A percentile compares a stretch with the other conserved stretches of the same genome.
These are phyloP conservation scores for Bostrychus sinensis DNA, from an alignment of 2,113 vertebrate genomes.

Conservation along the genomic window DNA sequence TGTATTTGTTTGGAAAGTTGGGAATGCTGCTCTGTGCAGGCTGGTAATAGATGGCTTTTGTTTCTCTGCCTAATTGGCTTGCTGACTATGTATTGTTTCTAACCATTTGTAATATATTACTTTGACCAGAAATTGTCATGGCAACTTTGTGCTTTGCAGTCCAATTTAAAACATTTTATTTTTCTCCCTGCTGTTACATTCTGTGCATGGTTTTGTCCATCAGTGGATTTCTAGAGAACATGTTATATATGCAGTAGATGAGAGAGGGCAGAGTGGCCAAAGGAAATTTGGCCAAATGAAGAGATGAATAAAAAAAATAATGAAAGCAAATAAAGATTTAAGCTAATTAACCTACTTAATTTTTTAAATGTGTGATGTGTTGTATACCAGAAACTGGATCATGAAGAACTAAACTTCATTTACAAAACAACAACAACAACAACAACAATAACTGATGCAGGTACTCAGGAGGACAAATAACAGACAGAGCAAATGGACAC, in stretches of 20 bases:
- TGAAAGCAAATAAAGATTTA: too few species aligned
- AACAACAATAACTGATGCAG: conserved; percentile 41
- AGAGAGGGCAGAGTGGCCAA: conserved; percentile 8
- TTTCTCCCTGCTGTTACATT: conserved; percentile 36
- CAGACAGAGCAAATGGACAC: conserved; percentile 7
- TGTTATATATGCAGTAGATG: conserved; percentile 22
- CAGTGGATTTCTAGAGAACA: conserved; percentile 16
- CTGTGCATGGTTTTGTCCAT: conserved; percentile 22
- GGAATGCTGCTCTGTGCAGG: conserved; percentile 25
- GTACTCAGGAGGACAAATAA: conserved; percentile 21
- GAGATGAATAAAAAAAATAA: not conserved
- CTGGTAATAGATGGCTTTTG: conserved; percentile 52
- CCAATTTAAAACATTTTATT: conserved; percentile 63
- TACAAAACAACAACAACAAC: too few species aligned
- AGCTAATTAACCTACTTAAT: not conserved
- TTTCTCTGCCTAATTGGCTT: conserved; percentile 54
- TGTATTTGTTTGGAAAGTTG: conserved; percentile 29
- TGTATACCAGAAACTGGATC: too few species aligned
- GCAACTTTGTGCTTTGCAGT: conserved; percentile 52
- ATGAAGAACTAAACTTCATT: too few species aligned
- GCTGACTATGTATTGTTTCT: conserved; percentile 54
- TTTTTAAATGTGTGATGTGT: not conserved
- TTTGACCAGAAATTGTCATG: conserved; percentile 38
- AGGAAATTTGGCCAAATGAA: conserved; percentile 15
- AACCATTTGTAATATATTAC: conserved; percentile 61